Conservation (phyloP, 2,797 vertebrate species). For the Sebastes wilsoni region DNA sequence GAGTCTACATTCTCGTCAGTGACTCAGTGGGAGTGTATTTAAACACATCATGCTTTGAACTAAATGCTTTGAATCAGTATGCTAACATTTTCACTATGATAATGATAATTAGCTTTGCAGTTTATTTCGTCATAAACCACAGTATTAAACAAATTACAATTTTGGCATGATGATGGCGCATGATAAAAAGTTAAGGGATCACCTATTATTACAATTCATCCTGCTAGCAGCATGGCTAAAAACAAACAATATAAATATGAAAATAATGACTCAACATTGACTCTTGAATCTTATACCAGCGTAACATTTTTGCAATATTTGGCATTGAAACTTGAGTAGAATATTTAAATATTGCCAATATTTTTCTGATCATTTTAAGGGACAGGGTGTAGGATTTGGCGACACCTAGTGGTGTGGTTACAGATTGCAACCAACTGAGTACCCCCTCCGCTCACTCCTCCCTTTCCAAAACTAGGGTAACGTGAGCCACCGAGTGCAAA, state of each 20-base stretch:
- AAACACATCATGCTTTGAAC: background rate
- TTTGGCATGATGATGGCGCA: background rate
- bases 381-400: fast-evolving
- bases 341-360: background rate
- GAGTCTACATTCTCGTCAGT: background rate
- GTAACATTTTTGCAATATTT: background rate
- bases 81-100: background rate
- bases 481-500: too few relatives aligned
- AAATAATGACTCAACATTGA: background rate
- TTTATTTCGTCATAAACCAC: too few relatives aligned
- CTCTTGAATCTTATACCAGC: background rate
- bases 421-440: too few relatives aligned
- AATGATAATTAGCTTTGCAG: background rate
- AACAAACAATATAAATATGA: background rate
- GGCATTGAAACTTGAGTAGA: background rate
- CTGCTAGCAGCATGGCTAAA: background rate
- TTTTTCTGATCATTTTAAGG: background rate
- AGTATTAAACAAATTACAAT: too few relatives aligned
- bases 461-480: too few relatives aligned
- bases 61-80: background rate
- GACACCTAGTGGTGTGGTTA: too few relatives aligned
- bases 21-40: background rate
- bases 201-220: background rate
- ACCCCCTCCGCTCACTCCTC: too few relatives aligned
- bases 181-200: background rate